Conservation (phyloP, 2,888 invertebrate species). For the Diarsia rubi region DNA sequence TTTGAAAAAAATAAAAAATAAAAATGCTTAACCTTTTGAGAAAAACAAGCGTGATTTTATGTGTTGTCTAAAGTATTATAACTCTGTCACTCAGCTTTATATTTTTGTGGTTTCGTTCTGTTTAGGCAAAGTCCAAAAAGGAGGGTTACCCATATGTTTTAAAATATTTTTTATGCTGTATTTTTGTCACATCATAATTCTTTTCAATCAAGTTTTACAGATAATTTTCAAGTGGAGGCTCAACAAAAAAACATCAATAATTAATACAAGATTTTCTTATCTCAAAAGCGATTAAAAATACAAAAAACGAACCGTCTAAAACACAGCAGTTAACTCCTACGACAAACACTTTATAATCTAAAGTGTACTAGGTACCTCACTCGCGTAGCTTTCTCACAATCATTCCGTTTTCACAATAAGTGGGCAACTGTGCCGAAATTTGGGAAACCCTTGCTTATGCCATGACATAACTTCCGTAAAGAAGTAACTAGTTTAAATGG, state of each 20-base stretch:
- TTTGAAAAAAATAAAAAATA: no score
- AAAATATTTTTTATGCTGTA: no score
- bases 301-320: neutral
- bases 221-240: neutral
- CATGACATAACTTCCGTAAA: constrained; percentile 44
- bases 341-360: constrained; percentile 7
- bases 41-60: neutral
- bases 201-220: neutral
- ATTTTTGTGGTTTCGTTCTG: neutral
- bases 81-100: neutral
- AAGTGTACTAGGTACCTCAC: constrained; percentile 6
- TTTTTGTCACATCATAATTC: no score
- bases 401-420: constrained; percentile 48
- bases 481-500: constrained; percentile 38
- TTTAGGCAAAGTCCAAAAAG: no score
- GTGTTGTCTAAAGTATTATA: neutral
- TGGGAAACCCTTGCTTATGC: constrained; percentile 37
- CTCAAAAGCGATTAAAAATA: neutral
- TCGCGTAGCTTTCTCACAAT: constrained; percentile 39
- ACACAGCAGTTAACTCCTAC: neutral
- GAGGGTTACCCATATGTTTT: no score
- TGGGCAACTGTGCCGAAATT: constrained; percentile 35
- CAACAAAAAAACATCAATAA: neutral
- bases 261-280: neutral
- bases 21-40: neutral